Conservation (phyloP, 2,797 vertebrate genomes). For the Thalassophryne amazonica region DNA sequence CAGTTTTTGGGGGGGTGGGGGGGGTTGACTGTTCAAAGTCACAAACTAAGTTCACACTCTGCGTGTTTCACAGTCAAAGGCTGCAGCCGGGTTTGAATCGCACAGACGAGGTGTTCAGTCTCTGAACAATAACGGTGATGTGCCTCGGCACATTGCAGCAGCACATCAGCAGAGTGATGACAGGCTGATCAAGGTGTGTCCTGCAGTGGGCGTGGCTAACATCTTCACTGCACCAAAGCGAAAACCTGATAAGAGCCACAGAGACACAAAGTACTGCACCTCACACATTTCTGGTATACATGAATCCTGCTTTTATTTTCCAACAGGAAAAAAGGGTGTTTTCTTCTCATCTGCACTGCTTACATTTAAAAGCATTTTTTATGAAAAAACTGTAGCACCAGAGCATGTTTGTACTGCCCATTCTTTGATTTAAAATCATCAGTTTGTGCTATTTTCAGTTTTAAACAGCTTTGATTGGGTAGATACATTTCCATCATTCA, state of each 20-base stretch:
- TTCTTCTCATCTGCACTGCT: constrained; percentile 62
- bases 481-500: constrained; percentile 56
- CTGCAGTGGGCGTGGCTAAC: constrained; percentile 70
- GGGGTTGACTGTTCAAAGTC: constrained; percentile 12
- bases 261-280: constrained; percentile 68
- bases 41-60: constrained; percentile 19
- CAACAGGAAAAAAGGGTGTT: constrained; percentile 63
- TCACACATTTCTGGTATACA: constrained; percentile 73
- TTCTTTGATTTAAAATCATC: constrained; percentile 73
- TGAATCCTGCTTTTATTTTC: constrained; percentile 78
- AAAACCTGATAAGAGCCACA: constrained; percentile 46
- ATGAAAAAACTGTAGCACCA: constrained; percentile 82
- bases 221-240: constrained; percentile 70
- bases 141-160: constrained; percentile 51
- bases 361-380: constrained; percentile 75
- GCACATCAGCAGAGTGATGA: constrained; percentile 26
- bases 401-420: constrained; percentile 74
- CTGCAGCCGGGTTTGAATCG: constrained; percentile 8
- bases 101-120: constrained; percentile 8
- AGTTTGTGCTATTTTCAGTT: constrained; percentile 74
- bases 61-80: not conserved
- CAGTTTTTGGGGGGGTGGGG: too few relatives aligned
- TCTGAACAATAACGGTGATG: constrained; percentile 27
- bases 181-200: constrained; percentile 62
- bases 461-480: constrained; percentile 59